phyloP scores from a whole-genome alignment of 2,888 invertebrate species.

The Ganaspis brasiliensis region DNA sequence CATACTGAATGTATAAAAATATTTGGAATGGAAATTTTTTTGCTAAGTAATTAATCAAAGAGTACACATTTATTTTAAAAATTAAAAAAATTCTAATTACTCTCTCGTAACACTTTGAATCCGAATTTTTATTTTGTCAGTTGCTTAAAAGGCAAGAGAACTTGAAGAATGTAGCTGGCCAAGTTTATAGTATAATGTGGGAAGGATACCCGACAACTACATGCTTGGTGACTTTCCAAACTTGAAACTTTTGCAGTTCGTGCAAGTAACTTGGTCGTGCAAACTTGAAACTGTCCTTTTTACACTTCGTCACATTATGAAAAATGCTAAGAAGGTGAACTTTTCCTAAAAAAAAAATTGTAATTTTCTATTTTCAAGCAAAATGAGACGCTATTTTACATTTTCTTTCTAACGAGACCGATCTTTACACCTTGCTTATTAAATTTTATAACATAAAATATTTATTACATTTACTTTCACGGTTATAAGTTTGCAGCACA shows the following conservation, averaged over 20 bases:
- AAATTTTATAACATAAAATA: no score
- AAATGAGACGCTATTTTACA: no score
- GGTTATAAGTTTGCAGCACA: no score
- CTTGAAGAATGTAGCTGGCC: slow-evolving; percentile 5
- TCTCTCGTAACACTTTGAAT: background rate
- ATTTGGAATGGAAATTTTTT: background rate
- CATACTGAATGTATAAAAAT: background rate
- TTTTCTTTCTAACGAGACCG: no score
- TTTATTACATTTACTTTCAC: no score
- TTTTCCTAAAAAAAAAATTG: no score
- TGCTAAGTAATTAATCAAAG: no score
- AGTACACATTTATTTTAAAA: no score
- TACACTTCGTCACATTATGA: background rate
- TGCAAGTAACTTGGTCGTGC: background rate
- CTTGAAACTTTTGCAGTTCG: slow-evolving; percentile 13
- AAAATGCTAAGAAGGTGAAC: background rate
- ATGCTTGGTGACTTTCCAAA: slow-evolving; percentile 25
- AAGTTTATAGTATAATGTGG: slow-evolving; percentile 22
- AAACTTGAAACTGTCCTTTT: background rate
- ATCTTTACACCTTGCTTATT: no score
- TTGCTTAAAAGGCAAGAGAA: background rate
- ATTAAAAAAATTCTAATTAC: background rate
- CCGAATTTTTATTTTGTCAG: background rate
- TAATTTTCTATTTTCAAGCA: no score
- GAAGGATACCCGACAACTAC: background rate